Evolutionary conservation across 2,797 vertebrate genomes (phyloP).

Genomic region (Manis crassicaudata): DNA sequence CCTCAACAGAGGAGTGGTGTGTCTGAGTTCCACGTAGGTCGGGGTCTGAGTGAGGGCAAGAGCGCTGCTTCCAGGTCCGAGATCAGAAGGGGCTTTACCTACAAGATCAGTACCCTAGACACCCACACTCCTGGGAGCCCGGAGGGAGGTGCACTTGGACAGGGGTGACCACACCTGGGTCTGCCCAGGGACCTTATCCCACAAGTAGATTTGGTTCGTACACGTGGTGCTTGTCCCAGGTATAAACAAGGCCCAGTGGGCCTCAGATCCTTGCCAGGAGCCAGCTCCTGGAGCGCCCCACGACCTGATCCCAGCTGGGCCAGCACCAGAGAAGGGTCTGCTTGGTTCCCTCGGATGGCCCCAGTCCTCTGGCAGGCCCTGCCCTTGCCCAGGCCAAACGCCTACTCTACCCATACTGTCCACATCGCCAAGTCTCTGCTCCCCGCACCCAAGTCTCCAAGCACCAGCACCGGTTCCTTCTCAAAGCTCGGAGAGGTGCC

Average conservation of each 20-base stretch:
- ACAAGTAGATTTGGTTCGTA: neutral
- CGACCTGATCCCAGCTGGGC: neutral
- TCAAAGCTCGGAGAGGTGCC: neutral
- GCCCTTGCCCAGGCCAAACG: neutral
- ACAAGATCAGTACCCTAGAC: neutral
- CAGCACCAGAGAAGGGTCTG: neutral
- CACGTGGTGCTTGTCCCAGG: neutral
- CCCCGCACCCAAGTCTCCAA: neutral
- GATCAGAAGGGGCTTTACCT: neutral
- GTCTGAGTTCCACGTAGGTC: neutral
- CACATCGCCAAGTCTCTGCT: neutral
- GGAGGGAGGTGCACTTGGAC: neutral
- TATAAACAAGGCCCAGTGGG: neutral
- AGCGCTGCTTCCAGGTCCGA: neutral
- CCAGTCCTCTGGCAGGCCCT: neutral
- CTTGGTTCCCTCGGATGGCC: neutral
- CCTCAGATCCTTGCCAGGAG: neutral
- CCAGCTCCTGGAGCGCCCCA: neutral
- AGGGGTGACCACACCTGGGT: neutral
- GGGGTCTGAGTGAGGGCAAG: neutral
- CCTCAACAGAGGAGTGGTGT: neutral
- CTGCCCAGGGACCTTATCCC: neutral
- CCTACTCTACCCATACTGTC: neutral
- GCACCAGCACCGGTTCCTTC: neutral
- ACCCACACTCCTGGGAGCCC: rapidly evolving